Base-by-base conservation (phyloP, 2,888 invertebrate genomes). In the Acronicta alni region DNA sequence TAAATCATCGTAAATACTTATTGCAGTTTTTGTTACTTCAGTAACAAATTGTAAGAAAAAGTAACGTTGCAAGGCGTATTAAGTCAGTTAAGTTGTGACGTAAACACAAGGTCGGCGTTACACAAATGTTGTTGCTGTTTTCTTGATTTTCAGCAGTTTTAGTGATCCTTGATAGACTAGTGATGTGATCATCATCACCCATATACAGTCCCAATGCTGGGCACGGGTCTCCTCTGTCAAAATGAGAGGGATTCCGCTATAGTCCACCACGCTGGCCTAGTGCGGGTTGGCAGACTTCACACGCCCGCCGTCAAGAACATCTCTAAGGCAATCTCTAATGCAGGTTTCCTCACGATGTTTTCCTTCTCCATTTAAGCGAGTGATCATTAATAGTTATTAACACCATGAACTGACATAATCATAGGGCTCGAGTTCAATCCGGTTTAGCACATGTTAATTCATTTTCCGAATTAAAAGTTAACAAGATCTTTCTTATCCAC, bases 21-120 rank as follows among this genome's bases (percentile, higher is more conserved):
- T n/a, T n/a, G 35, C 0, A 3, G 0, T 16, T 26, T 12, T 15
- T 10, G 2, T 3, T 10, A 16, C 16, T 4, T 14, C 4, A 38
- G 4, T 9, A 20, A 37, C 7, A 23, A 35, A 18, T 15, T 9
- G 15, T 1, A n/a, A 17, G 49, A 51, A 57, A 49, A 58, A 59
- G 30, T 60, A 54, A 52, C 35, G 58, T 65, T 52, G 60, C 67
- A 58, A 61, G 49, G 48, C 57, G 58, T 64, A 70, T 75, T 77
- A 61, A 16, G 41, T 70, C 75, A 74, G 74, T 75, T 58, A 57
- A 75, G 65, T 77, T 57, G 54, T 32, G 45, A 69, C 57, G 66
- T 60, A 52, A 71, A 20, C 51, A 12, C 70, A 73, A 77, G 74
- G 75, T 62, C 70, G 58, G 5, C 2, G 39, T 77, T 73, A 51